phyloP scores from a whole-genome alignment of 1,140 invertebrate genomes.

The Lepidurus apus region DNA sequence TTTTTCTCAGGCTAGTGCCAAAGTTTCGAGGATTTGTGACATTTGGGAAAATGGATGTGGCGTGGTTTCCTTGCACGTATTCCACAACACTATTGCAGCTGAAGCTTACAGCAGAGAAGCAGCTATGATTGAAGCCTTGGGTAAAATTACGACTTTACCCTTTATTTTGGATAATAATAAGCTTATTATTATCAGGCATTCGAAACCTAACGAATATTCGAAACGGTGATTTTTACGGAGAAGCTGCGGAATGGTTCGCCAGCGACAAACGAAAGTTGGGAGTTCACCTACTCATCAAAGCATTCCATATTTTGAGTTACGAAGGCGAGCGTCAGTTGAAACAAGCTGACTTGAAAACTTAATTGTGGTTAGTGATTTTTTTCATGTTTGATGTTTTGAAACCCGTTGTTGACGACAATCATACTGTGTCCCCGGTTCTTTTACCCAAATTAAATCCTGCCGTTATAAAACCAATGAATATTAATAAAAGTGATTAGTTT shows the following conservation, averaged over 20 bases:
- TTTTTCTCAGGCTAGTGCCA: conserved; percentile 48
- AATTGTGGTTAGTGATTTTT: not conserved
- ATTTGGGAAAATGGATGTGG: conserved; percentile 79
- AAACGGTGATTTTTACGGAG: conserved; percentile 76
- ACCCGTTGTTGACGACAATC: not conserved
- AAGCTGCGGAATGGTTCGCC: conserved; percentile 62
- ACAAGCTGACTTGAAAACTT: conserved; percentile 53
- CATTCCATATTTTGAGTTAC: conserved; percentile 73
- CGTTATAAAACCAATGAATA: not conserved
- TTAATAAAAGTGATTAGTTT: conserved; percentile 10
- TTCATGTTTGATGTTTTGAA: not conserved
- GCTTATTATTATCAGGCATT: conserved; percentile 45
- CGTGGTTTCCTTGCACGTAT: conserved; percentile 84
- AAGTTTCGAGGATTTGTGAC: conserved; percentile 72
- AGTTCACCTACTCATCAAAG: conserved; percentile 72
- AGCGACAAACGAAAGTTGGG: conserved; percentile 68
- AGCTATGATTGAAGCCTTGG: conserved; percentile 83
- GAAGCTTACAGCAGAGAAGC: conserved; percentile 92
- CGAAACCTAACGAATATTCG: conserved; percentile 74
- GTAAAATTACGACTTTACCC: conserved; percentile 42
- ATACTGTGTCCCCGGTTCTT: not conserved
- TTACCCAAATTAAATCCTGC: not conserved
- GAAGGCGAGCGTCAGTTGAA: conserved; percentile 77
- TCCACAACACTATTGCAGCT: conserved; percentile 81
- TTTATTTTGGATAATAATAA: not conserved